phyloP scores from a whole-genome alignment of 2,113 vertebrate species.

The Pachyramphus minor region DNA sequence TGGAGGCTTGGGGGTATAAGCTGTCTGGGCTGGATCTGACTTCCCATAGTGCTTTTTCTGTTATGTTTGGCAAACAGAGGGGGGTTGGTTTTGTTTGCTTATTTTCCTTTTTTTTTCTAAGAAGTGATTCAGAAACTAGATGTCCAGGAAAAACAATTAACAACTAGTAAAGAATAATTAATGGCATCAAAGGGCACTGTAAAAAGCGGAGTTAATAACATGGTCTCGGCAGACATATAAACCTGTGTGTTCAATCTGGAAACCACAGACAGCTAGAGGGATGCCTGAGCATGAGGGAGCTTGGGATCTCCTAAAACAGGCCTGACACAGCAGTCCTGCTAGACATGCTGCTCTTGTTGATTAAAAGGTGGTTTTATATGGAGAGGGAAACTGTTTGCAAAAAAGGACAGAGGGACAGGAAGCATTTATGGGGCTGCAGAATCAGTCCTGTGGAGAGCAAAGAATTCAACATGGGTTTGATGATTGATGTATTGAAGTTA shows the following conservation, averaged over 20 bases:
- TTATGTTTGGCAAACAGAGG: not conserved
- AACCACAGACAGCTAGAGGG: not conserved
- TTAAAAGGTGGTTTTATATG: conserved; percentile 18
- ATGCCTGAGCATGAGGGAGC: conserved; percentile 2
- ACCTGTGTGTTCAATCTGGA: conserved; percentile 31
- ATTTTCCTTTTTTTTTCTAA: not conserved
- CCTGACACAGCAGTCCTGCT: not conserved
- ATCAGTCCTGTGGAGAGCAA: conserved; percentile 46
- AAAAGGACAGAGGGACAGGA: conserved; percentile 9
- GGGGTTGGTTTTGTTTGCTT: not conserved
- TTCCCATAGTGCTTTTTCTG: not conserved
- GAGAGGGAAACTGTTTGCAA: conserved; percentile 3
- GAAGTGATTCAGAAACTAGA: not conserved
- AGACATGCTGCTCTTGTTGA: not conserved
- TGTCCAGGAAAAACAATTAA: conserved; percentile 59
- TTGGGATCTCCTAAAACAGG: conserved; percentile 6
- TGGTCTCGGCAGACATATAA: conserved; percentile 28
- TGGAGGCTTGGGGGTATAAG: not conserved
- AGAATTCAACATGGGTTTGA: conserved; percentile 40
- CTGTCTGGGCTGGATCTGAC: not conserved
- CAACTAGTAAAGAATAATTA: conserved; percentile 67
- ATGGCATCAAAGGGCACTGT: conserved; percentile 51
- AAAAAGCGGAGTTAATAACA: conserved; percentile 65
- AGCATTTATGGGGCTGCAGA: conserved; percentile 27
- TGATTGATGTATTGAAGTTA: conserved; percentile 44